A percentile compares a stretch with the other conserved stretches of the same genome.
Evolutionary conservation across 2,888 invertebrate species (phyloP).

Genomic region (Meteorus cinctellus): DNA sequence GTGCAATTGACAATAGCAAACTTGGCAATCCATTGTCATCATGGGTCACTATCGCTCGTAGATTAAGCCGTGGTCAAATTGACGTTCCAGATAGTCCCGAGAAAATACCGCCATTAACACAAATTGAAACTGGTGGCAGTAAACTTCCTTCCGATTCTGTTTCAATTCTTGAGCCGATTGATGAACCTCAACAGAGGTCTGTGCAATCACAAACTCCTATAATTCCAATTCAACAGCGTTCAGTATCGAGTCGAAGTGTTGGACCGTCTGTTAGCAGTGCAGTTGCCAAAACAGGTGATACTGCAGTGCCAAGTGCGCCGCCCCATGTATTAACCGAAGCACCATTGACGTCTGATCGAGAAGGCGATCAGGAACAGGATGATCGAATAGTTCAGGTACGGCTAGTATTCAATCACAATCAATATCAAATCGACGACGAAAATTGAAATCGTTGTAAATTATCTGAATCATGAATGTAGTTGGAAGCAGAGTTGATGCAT

Average conservation of each 20-base stretch:
- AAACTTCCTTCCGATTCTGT: not conserved
- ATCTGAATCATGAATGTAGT: conserved; percentile 49
- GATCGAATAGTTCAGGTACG: conserved; percentile 8
- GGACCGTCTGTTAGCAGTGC: not conserved
- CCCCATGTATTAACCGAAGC: not conserved
- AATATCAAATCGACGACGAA: too few species aligned
- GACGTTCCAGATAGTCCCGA: not conserved
- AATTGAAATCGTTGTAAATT: not conserved
- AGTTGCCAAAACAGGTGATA: not conserved
- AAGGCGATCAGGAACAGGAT: not conserved
- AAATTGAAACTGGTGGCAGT: not conserved
- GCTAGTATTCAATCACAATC: not conserved
- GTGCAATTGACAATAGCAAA: too few species aligned
- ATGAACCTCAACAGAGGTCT: not conserved
- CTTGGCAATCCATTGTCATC: not conserved
- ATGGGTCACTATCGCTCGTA: not conserved
- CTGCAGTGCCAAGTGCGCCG: not conserved
- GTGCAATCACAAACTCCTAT: not conserved
- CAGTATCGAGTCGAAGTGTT: not conserved
- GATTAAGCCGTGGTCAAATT: not conserved
- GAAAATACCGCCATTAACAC: not conserved
- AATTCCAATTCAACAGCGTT: not conserved
- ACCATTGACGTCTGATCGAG: not conserved
- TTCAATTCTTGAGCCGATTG: not conserved
- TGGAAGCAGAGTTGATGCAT: conserved; percentile 61